Evolutionary conservation across 1,140 invertebrate genomes (phyloP).

Genomic region (Heliconius himera): DNA sequence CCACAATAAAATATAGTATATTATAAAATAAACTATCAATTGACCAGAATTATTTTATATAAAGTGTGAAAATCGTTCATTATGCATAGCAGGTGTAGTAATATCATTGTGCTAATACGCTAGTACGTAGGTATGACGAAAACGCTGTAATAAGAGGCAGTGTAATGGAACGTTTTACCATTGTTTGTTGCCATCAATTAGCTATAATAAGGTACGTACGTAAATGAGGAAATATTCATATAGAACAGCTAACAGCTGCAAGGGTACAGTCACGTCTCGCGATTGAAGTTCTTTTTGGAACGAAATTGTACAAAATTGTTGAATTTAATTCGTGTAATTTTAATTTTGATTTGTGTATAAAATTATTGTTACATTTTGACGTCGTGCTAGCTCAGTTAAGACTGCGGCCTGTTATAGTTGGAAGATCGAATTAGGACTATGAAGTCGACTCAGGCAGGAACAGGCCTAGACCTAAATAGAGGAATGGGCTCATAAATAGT

Average conservation of each 20-base stretch:
- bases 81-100: slow-evolving; percentile 7
- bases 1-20: no score
- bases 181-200: slow-evolving; percentile 14
- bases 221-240: background rate
- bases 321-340: no score
- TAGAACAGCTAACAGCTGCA: background rate
- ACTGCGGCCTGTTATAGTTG: no score
- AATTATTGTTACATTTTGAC: no score
- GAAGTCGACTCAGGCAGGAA: no score
- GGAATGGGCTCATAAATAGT: no score
- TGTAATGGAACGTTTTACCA: slow-evolving; percentile 15
- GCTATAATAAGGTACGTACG: slow-evolving; percentile 1
- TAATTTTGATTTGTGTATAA: no score
- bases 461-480: no score
- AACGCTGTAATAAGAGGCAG: background rate
- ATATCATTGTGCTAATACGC: slow-evolving; percentile 7
- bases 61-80: background rate
- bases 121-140: background rate
- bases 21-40: no score
- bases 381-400: no score
- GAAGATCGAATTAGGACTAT: no score
- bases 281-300: background rate
- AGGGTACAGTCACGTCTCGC: background rate
- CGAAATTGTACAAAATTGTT: background rate
- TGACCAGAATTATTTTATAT: no score